Evolutionary conservation across 2,113 vertebrate species (phyloP).

Genomic region (Ictalurus furcatus): DNA sequence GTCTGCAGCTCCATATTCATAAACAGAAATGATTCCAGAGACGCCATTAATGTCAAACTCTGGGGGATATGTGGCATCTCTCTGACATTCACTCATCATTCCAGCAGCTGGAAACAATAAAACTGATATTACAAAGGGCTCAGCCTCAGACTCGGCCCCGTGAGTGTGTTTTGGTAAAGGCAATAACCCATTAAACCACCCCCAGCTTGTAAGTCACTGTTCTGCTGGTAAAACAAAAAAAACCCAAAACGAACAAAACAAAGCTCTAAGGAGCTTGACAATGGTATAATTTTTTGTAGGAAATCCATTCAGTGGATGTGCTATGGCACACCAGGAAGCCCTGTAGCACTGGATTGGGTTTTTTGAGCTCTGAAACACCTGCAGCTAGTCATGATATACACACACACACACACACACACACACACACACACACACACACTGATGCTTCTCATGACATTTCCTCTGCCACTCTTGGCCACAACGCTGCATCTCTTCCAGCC

Average conservation of each 20-base stretch:
- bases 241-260: slow-evolving; percentile 13
- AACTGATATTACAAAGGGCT: slow-evolving; percentile 48
- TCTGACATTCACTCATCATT: slow-evolving; percentile 52
- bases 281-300: slow-evolving; percentile 6
- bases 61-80: slow-evolving; percentile 51
- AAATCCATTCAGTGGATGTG: not conserved
- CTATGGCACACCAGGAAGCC: not conserved
- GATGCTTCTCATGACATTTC: slow-evolving; percentile 21
- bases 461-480: too few species aligned
- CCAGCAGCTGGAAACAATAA: slow-evolving; percentile 57
- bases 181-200: slow-evolving; percentile 47
- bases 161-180: slow-evolving; percentile 44
- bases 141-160: slow-evolving; percentile 38
- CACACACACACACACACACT: not conserved
- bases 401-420: not conserved
- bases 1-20: slow-evolving; percentile 36
- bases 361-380: slow-evolving; percentile 6
- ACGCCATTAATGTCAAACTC: slow-evolving; percentile 52
- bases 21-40: slow-evolving; percentile 45
- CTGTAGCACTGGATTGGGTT: slow-evolving; percentile 1
- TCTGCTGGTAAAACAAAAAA: slow-evolving; percentile 25
- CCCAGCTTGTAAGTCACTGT: slow-evolving; percentile 42
- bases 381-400: not conserved
- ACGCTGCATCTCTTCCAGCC: not conserved
- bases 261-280: slow-evolving; percentile 15